phyloP scores from a whole-genome alignment of 2,113 vertebrate genomes.

The Vireo altiloquus region DNA sequence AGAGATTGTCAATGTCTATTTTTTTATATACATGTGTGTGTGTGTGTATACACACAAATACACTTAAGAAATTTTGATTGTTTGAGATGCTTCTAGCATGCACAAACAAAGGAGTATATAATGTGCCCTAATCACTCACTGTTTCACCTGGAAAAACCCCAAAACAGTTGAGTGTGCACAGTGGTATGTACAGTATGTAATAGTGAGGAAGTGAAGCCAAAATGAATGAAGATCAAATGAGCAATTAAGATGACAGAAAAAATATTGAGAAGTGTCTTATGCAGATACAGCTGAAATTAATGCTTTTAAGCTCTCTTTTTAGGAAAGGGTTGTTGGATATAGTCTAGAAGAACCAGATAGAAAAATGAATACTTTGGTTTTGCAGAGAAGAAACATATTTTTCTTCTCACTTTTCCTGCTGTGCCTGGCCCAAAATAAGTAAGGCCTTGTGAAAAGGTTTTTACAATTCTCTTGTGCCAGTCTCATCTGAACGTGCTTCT shows the following conservation, averaged over 20 bases:
- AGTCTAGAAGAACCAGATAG: neutral
- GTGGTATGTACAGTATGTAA: neutral
- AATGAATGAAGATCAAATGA: neutral
- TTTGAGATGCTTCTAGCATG: neutral
- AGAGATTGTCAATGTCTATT: neutral
- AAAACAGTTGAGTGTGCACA: neutral
- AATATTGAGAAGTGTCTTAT: neutral
- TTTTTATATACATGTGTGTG: neutral
- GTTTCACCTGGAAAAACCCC: neutral
- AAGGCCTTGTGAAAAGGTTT: neutral
- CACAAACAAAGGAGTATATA: neutral
- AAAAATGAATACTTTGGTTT: neutral
- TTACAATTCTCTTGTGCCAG: neutral
- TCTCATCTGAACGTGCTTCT: neutral
- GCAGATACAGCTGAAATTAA: neutral
- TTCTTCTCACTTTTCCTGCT: neutral
- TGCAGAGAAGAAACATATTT: neutral
- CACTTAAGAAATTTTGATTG: neutral
- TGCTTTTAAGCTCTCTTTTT: neutral
- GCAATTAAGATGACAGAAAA: neutral
- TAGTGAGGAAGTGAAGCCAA: neutral
- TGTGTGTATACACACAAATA: neutral
- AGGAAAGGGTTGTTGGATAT: neutral
- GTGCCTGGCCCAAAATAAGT: neutral
- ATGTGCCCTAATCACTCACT: neutral